Conservation (phyloP, 1,140 invertebrate species). For the Dendrolimus kikuchii region DNA sequence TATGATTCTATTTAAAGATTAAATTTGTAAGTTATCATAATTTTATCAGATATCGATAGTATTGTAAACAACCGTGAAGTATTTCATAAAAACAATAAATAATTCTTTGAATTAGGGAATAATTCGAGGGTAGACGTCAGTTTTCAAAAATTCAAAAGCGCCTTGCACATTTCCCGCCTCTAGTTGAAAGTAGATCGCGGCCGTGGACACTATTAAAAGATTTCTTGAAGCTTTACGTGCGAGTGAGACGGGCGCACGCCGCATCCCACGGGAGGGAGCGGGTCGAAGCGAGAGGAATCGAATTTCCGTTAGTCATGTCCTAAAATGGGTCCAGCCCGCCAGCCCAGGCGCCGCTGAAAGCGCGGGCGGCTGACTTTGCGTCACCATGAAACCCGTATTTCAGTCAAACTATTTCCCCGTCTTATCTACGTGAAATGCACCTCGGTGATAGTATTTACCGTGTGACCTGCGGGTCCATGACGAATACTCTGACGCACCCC, state of each 20-base stretch:
- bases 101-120: neutral
- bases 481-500: conserved; percentile 53
- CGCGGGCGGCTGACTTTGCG: conserved; percentile 66
- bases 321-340: conserved; percentile 77
- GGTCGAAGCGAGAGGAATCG: conserved; percentile 71
- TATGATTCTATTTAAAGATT: conserved; percentile 37
- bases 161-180: conserved; percentile 60
- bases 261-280: conserved; percentile 61
- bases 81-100: neutral
- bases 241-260: conserved; percentile 52
- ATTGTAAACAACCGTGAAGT: neutral
- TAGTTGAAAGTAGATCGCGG: conserved; percentile 69
- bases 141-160: conserved; percentile 35
- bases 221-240: conserved; percentile 67
- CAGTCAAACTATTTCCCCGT: conserved; percentile 47
- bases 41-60: no score
- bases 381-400: conserved; percentile 65
- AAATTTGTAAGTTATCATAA: no score
- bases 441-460: conserved; percentile 26
- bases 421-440: conserved; percentile 42
- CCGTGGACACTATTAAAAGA: conserved; percentile 73
- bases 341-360: conserved; percentile 67
- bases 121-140: conserved; percentile 16
- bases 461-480: conserved; percentile 34
- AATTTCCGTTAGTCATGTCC: conserved; percentile 77